Conservation (phyloP, 2,113 vertebrate species). For the Ondatra zibethicus region DNA sequence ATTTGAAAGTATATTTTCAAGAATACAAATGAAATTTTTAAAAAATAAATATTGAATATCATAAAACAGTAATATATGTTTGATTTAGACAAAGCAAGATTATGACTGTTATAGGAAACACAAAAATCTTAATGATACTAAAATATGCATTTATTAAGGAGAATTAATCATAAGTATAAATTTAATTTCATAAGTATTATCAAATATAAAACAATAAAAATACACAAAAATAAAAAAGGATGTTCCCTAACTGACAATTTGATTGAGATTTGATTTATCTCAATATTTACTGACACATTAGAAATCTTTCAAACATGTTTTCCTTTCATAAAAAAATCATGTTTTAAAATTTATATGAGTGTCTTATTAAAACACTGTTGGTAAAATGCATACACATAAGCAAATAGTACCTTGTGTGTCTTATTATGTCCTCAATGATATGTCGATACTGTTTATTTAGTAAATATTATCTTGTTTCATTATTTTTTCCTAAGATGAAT, state of each 20-base stretch:
- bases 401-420: background rate
- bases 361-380: background rate
- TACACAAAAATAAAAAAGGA: background rate
- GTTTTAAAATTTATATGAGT: background rate
- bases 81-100: background rate
- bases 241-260: background rate
- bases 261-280: background rate
- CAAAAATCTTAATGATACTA: background rate
- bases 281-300: background rate
- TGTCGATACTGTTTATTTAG: background rate
- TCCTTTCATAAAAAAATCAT: background rate
- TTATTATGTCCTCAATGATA: constrained; percentile 11
- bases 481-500: background rate
- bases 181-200: background rate
- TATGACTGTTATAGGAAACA: background rate
- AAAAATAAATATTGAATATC: background rate
- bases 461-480: background rate
- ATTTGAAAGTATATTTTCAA: background rate
- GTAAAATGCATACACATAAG: background rate
- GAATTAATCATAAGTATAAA: background rate
- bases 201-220: background rate
- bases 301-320: background rate
- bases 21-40: background rate
- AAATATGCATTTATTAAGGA: background rate
- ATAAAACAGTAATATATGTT: background rate